phyloP scores from a whole-genome alignment of 2,797 vertebrate species.

The Xenopus petersii region DNA sequence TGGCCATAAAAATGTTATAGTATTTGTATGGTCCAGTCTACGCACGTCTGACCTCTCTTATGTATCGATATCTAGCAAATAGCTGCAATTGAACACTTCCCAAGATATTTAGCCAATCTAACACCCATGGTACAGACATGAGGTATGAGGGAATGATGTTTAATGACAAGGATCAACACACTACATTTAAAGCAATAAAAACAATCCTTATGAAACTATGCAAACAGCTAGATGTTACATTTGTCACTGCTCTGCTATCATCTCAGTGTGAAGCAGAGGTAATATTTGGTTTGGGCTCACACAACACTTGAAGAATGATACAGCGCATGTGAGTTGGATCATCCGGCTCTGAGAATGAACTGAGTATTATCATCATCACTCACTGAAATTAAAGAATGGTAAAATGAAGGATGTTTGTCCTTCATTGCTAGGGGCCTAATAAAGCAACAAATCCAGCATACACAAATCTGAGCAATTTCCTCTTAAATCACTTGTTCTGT shows the following conservation, averaged over 20 bases:
- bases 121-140: no score
- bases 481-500: no score
- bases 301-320: not conserved
- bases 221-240: not conserved
- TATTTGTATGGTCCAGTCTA: no score
- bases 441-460: not conserved
- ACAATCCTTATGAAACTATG: not conserved
- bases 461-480: no score
- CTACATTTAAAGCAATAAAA: not conserved
- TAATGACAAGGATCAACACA: not conserved
- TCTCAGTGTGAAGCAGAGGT: not conserved
- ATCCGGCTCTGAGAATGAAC: not conserved
- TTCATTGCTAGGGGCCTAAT: not conserved
- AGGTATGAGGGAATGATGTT: not conserved
- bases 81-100: no score
- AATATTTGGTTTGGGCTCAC: no score
- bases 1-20: no score
- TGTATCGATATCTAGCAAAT: no score
- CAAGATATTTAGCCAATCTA: no score
- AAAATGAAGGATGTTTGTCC: not conserved
- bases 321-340: not conserved
- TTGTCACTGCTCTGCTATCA: not conserved
- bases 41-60: no score
- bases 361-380: not conserved
- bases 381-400: not conserved